Evolutionary conservation across 1,140 invertebrate species (phyloP).

Genomic region (Drosophila pseudoobscura): DNA sequence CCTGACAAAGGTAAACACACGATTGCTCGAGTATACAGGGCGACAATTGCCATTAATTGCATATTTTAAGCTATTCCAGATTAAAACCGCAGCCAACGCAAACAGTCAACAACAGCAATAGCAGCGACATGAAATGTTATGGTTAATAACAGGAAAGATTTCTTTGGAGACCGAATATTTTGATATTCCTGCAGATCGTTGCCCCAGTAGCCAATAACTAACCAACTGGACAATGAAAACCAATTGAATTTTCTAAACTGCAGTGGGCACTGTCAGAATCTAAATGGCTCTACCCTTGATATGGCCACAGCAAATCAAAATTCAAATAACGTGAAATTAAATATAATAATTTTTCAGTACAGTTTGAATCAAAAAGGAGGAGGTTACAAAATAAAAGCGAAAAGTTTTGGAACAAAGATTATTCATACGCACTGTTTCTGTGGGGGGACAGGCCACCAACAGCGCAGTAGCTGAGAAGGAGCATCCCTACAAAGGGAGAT

Average conservation of each 20-base stretch:
- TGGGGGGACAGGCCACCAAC: slow-evolving; percentile 33
- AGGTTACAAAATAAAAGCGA: background rate
- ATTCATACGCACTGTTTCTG: slow-evolving; percentile 65
- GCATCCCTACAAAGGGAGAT: background rate
- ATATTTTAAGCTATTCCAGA: slow-evolving; percentile 70
- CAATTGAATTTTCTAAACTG: slow-evolving; percentile 42
- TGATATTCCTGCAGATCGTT: no score
- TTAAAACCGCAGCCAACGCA: slow-evolving; percentile 67
- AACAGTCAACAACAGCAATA: slow-evolving; percentile 51
- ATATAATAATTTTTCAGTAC: slow-evolving; percentile 69
- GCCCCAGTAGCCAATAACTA: slow-evolving; percentile 35
- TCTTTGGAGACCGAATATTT: no score
- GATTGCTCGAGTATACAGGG: slow-evolving; percentile 33
- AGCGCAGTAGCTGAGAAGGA: slow-evolving; percentile 30
- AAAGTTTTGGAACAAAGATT: slow-evolving; percentile 34
- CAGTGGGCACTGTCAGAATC: no score
- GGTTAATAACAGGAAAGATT: background rate
- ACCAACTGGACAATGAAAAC: slow-evolving; percentile 3
- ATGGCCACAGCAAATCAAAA: slow-evolving; percentile 67
- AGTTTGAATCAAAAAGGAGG: slow-evolving; percentile 68
- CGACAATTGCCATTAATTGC: slow-evolving; percentile 73
- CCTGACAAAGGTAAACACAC: slow-evolving; percentile 11
- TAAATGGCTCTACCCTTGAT: slow-evolving; percentile 6
- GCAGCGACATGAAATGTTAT: slow-evolving; percentile 25
- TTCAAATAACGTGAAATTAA: slow-evolving; percentile 66